Conservation (phyloP, 2,888 invertebrate species). For the Masnerella sp. region DNA sequence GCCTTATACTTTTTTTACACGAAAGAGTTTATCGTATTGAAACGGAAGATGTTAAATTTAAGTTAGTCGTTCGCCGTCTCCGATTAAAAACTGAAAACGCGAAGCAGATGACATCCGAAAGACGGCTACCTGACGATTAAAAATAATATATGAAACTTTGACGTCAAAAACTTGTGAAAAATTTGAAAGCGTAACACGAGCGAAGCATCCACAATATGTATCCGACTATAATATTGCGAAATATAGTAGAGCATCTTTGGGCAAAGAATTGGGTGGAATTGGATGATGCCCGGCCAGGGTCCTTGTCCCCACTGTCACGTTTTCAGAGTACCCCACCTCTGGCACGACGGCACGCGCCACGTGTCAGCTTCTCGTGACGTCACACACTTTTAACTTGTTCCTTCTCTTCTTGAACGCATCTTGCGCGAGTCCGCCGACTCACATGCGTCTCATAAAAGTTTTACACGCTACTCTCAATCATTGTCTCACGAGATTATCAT, state of each 20-base stretch:
- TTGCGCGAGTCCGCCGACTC: conserved; percentile 51
- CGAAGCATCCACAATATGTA: conserved; percentile 22
- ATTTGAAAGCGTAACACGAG: conserved; percentile 44
- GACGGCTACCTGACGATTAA: neutral
- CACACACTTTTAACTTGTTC: conserved; percentile 62
- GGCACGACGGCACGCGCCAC: conserved; percentile 72
- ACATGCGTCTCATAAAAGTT: conserved; percentile 23
- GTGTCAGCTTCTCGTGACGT: conserved; percentile 73
- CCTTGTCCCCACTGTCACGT: conserved; percentile 54
- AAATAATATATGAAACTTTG: conserved; percentile 14
- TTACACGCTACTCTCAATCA: conserved; percentile 26
- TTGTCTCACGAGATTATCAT: conserved; percentile 15
- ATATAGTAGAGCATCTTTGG: conserved; percentile 45
- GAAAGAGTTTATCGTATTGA: too few relatives aligned
- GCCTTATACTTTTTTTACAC: too few relatives aligned
- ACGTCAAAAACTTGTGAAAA: conserved; percentile 35
- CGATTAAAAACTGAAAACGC: neutral
- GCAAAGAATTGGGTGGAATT: conserved; percentile 38
- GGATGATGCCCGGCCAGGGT: conserved; percentile 44
- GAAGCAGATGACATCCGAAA: conserved; percentile 6
- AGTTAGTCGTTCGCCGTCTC: too few relatives aligned
- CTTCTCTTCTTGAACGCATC: conserved; percentile 60
- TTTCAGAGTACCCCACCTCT: conserved; percentile 44
- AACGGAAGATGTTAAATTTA: too few relatives aligned
- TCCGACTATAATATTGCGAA: conserved; percentile 46